Evolutionary conservation across 2,113 vertebrate genomes (phyloP), one percentile per base, ranked within the genome.

Genomic region (Heterotis niloticus): DNA sequence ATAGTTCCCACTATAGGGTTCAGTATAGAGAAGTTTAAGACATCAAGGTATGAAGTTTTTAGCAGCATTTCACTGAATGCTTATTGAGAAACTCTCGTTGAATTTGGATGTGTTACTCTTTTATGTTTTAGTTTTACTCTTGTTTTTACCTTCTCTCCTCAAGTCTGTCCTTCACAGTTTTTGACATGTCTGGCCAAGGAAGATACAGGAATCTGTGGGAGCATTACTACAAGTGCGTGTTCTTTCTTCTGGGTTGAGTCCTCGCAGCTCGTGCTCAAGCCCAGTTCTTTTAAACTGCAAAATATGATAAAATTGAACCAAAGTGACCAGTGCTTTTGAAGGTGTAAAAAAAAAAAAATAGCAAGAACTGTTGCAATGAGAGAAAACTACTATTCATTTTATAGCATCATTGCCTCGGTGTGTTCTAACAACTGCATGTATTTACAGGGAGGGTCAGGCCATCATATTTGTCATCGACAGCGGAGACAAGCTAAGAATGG

Each of bases 381-480:
- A n/a, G n/a, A n/a, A n/a, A n/a, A n/a, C n/a, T 44, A 44, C 2
- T 44, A 44, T 44, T 44, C 34, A 7, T 44, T n/a, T 44, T 7
- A 44, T 44, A 44, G 34, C 34, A 17, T 44, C 34, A 44, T 16
- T 44, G 68, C 51, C 10, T 10, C 23, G 18, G n/a, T 65, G 17
- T 70, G 11, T 29, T 60, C 5, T 13, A 56, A 26, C 24, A 60
- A 23, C 56, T 75, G 70, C 83, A 71, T 70, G 26, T 81, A 84
- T 91, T 79, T 70, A 52, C 89, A 99, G 97, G 91, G 98, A 99
- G 86, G 96, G 96, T 79, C 96, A 99, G 87, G 98, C 97, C 80
- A 96, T 99, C 89, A 99, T 99, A 92, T 99, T 98, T 95, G 97
- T 99, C 83, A 95, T 99, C 88, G 97, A 99, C 83, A 99, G 98